Percentiles rank a stretch among this genome's conserved stretches.
Conservation (phyloP, 2,113 vertebrate species). For the Indri indri region DNA sequence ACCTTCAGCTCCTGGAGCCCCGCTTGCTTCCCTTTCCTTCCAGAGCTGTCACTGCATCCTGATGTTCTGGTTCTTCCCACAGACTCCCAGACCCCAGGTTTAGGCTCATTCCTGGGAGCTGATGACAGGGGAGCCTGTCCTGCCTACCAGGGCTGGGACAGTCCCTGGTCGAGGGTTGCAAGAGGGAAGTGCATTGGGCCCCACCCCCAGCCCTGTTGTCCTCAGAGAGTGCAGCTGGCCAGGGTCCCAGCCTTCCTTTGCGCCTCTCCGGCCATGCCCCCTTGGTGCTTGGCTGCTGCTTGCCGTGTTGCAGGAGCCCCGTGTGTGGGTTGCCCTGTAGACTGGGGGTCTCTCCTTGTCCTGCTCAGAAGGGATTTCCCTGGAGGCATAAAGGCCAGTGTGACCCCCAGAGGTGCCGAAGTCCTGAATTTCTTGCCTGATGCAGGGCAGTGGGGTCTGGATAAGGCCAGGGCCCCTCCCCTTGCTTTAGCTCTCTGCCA, state of each 20-base stretch:
- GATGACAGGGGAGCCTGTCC: no score
- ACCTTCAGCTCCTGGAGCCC: neutral
- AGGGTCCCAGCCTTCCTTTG: neutral
- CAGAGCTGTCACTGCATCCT: no score
- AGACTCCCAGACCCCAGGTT: neutral
- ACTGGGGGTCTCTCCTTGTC: neutral
- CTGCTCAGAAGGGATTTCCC: neutral
- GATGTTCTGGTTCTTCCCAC: neutral
- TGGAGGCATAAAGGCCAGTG: neutral
- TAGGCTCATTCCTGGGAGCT: neutral
- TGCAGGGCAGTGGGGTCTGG: neutral
- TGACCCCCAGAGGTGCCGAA: neutral
- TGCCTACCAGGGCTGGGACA: neutral
- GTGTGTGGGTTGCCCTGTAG: neutral
- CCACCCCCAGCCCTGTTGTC: neutral
- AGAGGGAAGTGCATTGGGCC: neutral
- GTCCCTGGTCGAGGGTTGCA: neutral
- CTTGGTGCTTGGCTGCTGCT: neutral
- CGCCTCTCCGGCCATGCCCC: neutral
- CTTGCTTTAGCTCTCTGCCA: neutral
- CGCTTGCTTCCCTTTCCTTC: neutral
- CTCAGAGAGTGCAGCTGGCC: neutral
- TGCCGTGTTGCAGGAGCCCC: neutral
- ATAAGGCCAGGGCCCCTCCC: neutral
- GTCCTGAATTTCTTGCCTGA: neutral